Base-by-base conservation (phyloP, 2,888 invertebrate species). In the Neelides folsomi region DNA sequence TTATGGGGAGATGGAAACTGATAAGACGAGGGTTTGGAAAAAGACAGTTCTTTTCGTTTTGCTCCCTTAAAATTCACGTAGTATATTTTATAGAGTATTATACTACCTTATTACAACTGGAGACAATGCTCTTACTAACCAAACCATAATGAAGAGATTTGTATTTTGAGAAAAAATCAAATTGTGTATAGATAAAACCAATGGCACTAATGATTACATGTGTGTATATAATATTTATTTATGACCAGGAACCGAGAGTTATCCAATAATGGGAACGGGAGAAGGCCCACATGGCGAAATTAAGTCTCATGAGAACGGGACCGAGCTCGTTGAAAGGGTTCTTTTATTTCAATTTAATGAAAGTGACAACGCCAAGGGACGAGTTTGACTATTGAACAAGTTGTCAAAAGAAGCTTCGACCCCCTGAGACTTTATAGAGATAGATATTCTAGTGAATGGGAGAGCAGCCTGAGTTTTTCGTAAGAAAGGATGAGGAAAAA, bases 311-410 rank as follows among this genome's bases (percentile, higher is more conserved):
- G 59, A 57, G 57, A 52, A 46, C 18, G 39, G 50, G 53, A 37
- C 38, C 38, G 47, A 38, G 20, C 39, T 36, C 18, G 38, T 44
- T 52, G 35, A 59, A 59, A 55, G 59, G 56, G 56, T 57, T 57
- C 55, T 59, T 54, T 52, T 56, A 55, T 57, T 57, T 52, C 56
- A 57, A 55, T 55, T 59, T 56, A 55, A 58, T 50, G 59, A 59
- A 59, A 59, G 59, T 57, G 56, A 59, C 59, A 59, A 59, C 52
- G 52, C 50, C 55, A 51, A 52, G 49, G 44, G 51, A 52, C 49
- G 46, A 36, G 39, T 51, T 41, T 45, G 42, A 35, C 34, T 54
- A 49, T 51, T 52, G 51, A 56, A 56, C 58, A 56, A 56, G 54
- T 56, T 56, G 55, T 59, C 59, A 55, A 57, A 55, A 52, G 56